Conservation (phyloP, 1,140 invertebrate genomes). For the Holotrichia oblita region DNA sequence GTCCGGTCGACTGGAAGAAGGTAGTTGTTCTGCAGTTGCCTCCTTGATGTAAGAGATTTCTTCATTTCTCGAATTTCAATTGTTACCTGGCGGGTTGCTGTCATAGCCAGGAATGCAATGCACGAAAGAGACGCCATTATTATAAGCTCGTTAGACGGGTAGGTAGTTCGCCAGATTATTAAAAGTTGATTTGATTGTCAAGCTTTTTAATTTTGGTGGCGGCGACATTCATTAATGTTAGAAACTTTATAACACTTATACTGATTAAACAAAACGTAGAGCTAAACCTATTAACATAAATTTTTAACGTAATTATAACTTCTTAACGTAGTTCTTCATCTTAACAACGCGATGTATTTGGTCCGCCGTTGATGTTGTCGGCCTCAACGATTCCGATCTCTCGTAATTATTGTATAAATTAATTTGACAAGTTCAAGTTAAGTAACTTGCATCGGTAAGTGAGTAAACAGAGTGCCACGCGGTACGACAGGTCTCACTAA, state of each 20-base stretch:
- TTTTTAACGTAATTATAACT: too few species aligned
- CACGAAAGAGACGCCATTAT: not conserved
- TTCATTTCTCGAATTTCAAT: conserved; percentile 13
- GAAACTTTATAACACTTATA: too few species aligned
- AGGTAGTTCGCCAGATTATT: too few species aligned
- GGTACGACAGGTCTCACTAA: conserved; percentile 33
- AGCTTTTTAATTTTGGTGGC: too few species aligned
- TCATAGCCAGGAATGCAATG: not conserved
- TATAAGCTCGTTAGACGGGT: too few species aligned
- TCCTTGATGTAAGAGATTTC: conserved; percentile 7
- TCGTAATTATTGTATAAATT: conserved; percentile 32
- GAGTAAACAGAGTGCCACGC: not conserved
- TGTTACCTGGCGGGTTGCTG: not conserved
- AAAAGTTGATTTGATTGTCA: too few species aligned
- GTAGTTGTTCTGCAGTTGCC: not conserved
- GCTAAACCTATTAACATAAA: too few species aligned
- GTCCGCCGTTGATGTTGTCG: not conserved
- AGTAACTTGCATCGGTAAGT: conserved; percentile 1
- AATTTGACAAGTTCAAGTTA: conserved; percentile 32
- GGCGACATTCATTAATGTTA: too few species aligned
- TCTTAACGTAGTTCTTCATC: too few species aligned
- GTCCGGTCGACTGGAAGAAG: conserved; percentile 5
- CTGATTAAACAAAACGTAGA: too few species aligned
- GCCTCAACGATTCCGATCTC: not conserved
- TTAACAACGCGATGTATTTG: too few species aligned